Percentiles rank a stretch among this genome's conserved stretches.
Evolutionary conservation across 1,140 invertebrate species (phyloP).

Genomic region (Diorhabda sublineata): DNA sequence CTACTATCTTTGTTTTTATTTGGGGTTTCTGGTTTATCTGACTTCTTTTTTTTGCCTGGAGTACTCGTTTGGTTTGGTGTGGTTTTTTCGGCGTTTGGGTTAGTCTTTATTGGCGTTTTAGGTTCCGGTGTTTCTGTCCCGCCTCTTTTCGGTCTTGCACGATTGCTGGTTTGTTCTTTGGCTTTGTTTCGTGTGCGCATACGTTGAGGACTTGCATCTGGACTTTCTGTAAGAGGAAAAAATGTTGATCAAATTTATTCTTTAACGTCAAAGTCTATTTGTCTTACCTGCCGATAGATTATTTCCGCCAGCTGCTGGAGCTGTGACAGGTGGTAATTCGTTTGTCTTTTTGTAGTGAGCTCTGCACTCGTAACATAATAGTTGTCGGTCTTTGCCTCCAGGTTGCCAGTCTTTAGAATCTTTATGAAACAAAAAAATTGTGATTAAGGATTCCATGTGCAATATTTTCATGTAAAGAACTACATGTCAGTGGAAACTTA

Average conservation of each 20-base stretch:
- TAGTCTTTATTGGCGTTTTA: constrained; percentile 52
- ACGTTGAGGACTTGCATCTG: constrained; percentile 75
- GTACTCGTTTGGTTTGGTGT: constrained; percentile 28
- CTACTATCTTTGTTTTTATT: constrained; percentile 66
- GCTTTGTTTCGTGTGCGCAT: constrained; percentile 85
- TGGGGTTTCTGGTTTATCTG: constrained; percentile 47
- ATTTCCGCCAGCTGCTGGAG: constrained; percentile 37
- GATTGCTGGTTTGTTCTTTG: constrained; percentile 66
- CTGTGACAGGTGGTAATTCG: constrained; percentile 59
- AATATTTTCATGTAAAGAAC: too few species aligned
- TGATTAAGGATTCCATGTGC: background rate
- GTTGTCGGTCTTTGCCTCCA: constrained; percentile 69
- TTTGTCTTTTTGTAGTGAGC: constrained; percentile 80
- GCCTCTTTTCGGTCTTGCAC: constrained; percentile 52
- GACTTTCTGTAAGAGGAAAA: constrained; percentile 61
- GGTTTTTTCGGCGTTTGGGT: constrained; percentile 49
- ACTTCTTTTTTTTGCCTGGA: constrained; percentile 47
- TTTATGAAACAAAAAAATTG: constrained; percentile 16
- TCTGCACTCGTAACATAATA: constrained; percentile 80
- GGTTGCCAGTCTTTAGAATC: constrained; percentile 61
- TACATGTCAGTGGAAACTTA: too few species aligned
- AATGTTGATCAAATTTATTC: background rate
- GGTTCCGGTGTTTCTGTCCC: constrained; percentile 69
- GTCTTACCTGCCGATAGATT: constrained; percentile 33
- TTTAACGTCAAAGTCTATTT: background rate